Conservation (phyloP, 2,113 vertebrate genomes). For the Trogon melanurus region DNA sequence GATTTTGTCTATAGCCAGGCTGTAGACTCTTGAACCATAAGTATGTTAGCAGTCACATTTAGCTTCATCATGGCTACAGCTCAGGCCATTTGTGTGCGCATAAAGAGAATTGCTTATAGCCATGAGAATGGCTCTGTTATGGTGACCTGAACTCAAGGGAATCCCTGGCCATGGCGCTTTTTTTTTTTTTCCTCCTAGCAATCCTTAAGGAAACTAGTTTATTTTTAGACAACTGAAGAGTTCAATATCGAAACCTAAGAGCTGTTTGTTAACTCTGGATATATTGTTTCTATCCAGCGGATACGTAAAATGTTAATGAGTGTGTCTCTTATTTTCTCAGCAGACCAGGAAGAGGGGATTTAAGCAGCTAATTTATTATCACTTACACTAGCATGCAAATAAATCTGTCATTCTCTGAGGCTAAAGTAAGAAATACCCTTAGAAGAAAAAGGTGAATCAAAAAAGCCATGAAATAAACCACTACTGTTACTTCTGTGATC, state of each 20-base stretch:
- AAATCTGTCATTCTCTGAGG: background rate
- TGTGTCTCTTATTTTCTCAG: background rate
- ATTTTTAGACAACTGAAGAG: background rate
- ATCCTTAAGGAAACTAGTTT: background rate
- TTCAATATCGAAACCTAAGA: background rate
- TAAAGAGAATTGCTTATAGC: background rate
- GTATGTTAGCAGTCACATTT: background rate
- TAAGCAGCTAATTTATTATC: constrained; percentile 34
- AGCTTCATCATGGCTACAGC: background rate
- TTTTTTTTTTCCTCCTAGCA: background rate
- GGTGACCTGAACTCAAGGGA: background rate
- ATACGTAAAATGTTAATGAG: constrained; percentile 32
- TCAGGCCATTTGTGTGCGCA: background rate
- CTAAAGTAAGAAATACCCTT: background rate
- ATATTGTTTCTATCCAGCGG: background rate
- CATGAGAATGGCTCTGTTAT: background rate
- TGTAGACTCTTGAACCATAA: background rate
- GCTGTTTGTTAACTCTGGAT: background rate
- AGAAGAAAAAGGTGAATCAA: background rate
- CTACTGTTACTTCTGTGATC: background rate
- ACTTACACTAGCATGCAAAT: constrained; percentile 1
- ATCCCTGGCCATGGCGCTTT: background rate
- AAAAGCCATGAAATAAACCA: background rate
- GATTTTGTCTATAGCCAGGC: background rate
- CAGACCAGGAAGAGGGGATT: background rate